Percentiles rank a stretch among this genome's conserved stretches.
Conservation (phyloP, 2,888 invertebrate species). For the Drosophila antonietae region DNA sequence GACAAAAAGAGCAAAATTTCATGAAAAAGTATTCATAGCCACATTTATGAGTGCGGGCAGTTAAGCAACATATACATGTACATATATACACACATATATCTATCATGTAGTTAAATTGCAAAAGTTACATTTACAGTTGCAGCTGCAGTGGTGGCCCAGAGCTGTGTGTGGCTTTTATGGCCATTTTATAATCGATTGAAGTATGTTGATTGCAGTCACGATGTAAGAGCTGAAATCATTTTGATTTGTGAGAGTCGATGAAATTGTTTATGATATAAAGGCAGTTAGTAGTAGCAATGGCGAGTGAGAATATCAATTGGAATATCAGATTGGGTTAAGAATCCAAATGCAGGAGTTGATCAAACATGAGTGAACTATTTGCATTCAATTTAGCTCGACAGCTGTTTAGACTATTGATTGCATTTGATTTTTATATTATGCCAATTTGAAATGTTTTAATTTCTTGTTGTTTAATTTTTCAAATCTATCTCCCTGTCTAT, state of each 20-base stretch:
- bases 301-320: background rate
- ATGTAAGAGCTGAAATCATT: constrained; percentile 13
- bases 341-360: background rate
- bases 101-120: constrained; percentile 36
- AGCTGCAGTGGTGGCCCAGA: background rate
- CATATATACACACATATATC: background rate
- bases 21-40: constrained; percentile 21
- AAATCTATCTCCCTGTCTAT: no score
- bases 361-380: background rate
- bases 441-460: background rate
- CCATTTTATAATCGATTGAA: constrained; percentile 57
- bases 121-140: constrained; percentile 11
- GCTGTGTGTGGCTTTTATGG: constrained; percentile 29
- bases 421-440: background rate
- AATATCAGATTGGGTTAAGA: background rate
- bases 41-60: constrained; percentile 45
- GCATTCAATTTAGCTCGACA: background rate
- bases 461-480: no score
- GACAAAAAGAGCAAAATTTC: background rate
- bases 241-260: constrained; percentile 4
- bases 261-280: background rate
- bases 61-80: constrained; percentile 43
- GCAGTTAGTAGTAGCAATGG: background rate
- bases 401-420: background rate
- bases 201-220: constrained; percentile 40